Conservation (phyloP, 1,140 invertebrate genomes). For the Trichomalopsis sarcophagae region DNA sequence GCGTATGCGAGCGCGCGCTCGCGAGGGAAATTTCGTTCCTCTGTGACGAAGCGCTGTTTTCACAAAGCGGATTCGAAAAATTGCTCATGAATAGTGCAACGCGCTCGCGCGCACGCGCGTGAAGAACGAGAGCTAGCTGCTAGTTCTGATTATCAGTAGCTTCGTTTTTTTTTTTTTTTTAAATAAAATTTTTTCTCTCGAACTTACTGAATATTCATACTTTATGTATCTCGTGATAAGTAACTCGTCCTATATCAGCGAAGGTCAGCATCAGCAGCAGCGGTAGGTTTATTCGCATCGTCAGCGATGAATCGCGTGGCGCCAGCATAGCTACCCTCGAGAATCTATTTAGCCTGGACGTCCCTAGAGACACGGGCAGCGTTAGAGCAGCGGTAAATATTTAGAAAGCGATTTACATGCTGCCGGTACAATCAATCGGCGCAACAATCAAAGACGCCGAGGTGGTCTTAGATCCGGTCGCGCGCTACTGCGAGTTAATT, state of each 20-base stretch:
- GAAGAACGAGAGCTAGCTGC: no score
- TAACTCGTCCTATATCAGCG: no score
- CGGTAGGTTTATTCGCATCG: background rate
- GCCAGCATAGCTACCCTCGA: background rate
- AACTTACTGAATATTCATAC: no score
- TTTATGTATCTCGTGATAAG: no score
- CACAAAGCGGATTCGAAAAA: background rate
- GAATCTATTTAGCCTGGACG: background rate
- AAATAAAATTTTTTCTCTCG: no score
- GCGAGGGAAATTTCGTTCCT: background rate
- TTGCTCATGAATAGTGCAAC: constrained; percentile 22
- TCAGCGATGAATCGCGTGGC: background rate
- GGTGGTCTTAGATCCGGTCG: no score
- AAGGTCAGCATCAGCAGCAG: no score
- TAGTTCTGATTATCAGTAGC: no score
- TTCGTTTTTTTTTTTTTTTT: no score
- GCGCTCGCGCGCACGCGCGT: background rate
- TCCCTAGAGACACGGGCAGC: background rate
- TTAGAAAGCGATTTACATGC: constrained; percentile 42
- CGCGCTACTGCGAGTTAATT: background rate
- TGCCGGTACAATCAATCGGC: background rate
- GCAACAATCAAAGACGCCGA: constrained; percentile 24
- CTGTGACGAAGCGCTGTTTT: background rate
- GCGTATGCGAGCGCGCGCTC: background rate
- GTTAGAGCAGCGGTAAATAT: constrained; percentile 17